Base-by-base conservation (phyloP, 64 coral and sea anemone genomes). In the Stichodactyla helianthus region DNA sequence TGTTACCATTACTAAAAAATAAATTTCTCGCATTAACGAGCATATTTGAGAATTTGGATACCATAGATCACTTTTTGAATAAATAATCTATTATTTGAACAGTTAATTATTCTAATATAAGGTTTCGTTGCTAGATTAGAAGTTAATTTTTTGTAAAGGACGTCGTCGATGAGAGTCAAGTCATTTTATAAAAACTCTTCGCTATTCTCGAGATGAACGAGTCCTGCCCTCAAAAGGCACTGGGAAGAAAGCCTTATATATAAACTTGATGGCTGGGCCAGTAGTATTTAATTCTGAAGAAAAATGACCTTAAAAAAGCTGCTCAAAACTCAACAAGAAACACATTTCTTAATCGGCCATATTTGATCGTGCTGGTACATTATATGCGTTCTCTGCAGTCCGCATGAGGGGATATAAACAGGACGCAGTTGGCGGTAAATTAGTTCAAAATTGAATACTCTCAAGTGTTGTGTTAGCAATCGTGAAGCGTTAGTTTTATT, bases 301-400 rank as follows among this genome's bases (percentile, higher is more conserved):
- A 50, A 50, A 50, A 2, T 79, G 16, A 79, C 6, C 77, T 50
- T 19, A 19, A 79, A 79, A 79, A 28, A 79, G 16, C 14, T 52
- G 20, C 50, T 79, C 26, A 50, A 79, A 79, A 26, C 16, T 17
- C 11, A 6, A 79, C 77, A 79, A 79, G 11, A 79, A 79, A 79
- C 77, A 79, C 77, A 79, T 79, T 3, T 50, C 13, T 79, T 12
- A 14, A 31, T 79, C 10, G 6, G 77, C 77, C 77, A 79, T 79
- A 14, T 79, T 79, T n/a, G 77, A 50, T 79, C 31, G 62, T 62
- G 2, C 12, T 54, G 31, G 35, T 86, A 19, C 8, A 86, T n/a
- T 65, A 65, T 14, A 7, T 77, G 85, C n/a, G 60, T 86, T 51
- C 85, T 51, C 85, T 35, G 85, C 1, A 62, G 85, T 86, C 85